Conservation (phyloP, 2,888 invertebrate species). For the Sepiola atlantica region DNA sequence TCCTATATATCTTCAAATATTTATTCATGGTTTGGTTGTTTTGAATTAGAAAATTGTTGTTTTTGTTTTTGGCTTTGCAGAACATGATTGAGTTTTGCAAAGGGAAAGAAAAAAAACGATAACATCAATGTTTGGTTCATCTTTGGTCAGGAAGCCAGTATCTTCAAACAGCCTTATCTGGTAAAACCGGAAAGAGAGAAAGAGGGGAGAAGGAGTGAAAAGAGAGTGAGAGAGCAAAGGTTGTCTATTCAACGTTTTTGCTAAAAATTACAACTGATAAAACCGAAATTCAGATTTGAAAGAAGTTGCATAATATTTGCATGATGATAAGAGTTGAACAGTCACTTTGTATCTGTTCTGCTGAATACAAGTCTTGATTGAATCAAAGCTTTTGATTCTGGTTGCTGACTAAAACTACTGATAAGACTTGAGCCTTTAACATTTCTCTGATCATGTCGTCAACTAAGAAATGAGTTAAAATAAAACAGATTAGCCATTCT, state of each 20-base stretch:
- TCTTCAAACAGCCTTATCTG: too few species aligned
- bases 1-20: too few species aligned
- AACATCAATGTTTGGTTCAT: too few species aligned
- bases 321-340: not conserved
- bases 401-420: not conserved
- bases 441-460: not conserved
- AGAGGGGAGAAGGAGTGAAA: too few species aligned
- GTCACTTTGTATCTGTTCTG: not conserved
- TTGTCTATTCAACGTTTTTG: not conserved
- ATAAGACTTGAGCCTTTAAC: not conserved
- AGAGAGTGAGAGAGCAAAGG: not conserved
- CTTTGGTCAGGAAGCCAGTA: too few species aligned
- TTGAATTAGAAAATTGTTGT: too few species aligned
- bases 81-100: too few species aligned
- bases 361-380: not conserved
- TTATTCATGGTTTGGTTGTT: too few species aligned
- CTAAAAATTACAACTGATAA: not conserved
- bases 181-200: too few species aligned
- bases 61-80: too few species aligned
- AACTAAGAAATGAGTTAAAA: not conserved
- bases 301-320: too few species aligned
- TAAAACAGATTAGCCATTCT: not conserved
- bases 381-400: not conserved
- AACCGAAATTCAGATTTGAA: not conserved
- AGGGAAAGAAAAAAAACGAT: too few species aligned